Base-by-base conservation (phyloP, 2,113 vertebrate genomes). In the Alethe diademata region DNA sequence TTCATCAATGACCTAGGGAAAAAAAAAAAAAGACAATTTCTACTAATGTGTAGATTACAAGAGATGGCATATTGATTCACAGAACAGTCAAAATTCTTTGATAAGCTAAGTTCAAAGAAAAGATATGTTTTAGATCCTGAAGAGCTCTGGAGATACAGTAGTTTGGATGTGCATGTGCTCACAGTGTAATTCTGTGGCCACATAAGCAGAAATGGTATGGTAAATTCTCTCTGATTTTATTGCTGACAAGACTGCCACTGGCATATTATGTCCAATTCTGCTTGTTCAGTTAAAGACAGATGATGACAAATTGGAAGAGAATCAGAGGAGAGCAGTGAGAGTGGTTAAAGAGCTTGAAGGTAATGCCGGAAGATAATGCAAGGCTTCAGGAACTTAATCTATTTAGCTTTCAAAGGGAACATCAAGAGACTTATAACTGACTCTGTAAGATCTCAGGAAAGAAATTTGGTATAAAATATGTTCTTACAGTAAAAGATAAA, bases 261-360 rank as follows among this genome's bases (percentile, higher is more conserved):
- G 51, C 56, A 36, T 80, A 56, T 80, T 78, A 47, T 62, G 60
- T 66, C 79, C 61, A 86, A 15, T 93, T 92, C 79, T 86, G 67
- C 72, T 80, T 88, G 42, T 86, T 53, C 35, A 92, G 50, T 73
- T 94, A 84, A 83, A 78, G 86, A 71, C 57, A 82, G 72, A 88
- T 95, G 67, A 94, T 94, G 92, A 96, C 67, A 96, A 97, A 95
- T 71, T 94, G 92, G 91, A 92, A 95, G 45, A 88, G 75, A 95
- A 93, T 88, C 78, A 79, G 82, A 92, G 90, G 67, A 86, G 40
- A 80, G 43, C 72, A 58, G 72, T 66, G 64, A 92, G 94, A 80
- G 64, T 74, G 60, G 82, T 73, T 93, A 69, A 74, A 86, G 54
- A 28, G 58, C 86, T 93, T 91, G 72, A 86, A 92, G 80, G 51